Percentiles rank a stretch among this genome's conserved stretches.
phyloP scores from a whole-genome alignment of 2,888 invertebrate species.

The Cataglyphis rosenhaueri region DNA sequence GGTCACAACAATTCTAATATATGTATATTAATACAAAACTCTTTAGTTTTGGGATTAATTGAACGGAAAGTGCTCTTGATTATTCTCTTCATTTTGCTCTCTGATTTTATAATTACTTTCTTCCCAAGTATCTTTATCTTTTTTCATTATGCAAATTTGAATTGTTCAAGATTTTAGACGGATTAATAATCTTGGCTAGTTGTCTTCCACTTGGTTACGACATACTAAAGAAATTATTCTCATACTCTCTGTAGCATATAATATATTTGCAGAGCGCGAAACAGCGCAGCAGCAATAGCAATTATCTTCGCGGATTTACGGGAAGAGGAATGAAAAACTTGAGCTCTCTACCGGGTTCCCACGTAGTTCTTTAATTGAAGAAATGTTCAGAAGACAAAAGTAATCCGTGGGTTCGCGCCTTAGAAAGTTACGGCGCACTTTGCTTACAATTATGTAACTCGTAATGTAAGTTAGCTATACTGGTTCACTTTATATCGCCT shows the following conservation, averaged over 20 bases:
- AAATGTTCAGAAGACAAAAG: conserved; percentile 51
- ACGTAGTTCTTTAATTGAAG: conserved; percentile 66
- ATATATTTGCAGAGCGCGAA: background rate
- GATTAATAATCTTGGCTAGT: conserved; percentile 15
- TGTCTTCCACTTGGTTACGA: conserved; percentile 30
- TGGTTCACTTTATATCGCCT: background rate
- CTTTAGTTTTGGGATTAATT: background rate
- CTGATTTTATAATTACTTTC: conserved; percentile 6
- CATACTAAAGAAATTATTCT: conserved; percentile 69
- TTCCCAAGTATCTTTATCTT: background rate
- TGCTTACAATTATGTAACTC: conserved; percentile 36
- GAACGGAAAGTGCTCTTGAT: background rate
- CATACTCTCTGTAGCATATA: conserved; percentile 77
- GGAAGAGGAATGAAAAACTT: conserved; percentile 65
- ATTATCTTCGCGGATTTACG: conserved; percentile 68
- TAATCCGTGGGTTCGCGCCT: conserved; percentile 1
- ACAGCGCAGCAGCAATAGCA: conserved; percentile 17
- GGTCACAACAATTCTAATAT: background rate
- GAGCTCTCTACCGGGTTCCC: conserved; percentile 69
- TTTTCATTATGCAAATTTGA: background rate
- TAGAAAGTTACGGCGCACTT: conserved; percentile 31
- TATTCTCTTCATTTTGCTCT: background rate
- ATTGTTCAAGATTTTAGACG: background rate
- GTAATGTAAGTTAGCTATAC: background rate
- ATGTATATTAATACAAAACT: background rate